Conservation (phyloP, 2,113 vertebrate species). For the Labeo rohita region DNA sequence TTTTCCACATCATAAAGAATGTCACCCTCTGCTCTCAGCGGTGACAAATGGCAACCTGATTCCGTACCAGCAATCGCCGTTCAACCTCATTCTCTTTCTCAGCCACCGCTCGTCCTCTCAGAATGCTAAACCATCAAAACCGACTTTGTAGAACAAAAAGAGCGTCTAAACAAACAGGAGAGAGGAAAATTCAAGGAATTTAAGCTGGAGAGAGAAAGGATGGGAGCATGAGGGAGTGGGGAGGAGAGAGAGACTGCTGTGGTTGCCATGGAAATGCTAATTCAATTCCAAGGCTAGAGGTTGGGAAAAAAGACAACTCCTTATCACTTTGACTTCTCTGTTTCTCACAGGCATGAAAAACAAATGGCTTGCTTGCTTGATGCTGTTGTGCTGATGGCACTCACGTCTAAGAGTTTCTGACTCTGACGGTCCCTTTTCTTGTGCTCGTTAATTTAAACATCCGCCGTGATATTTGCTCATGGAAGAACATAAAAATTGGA, state of each 20-base stretch:
- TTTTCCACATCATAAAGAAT: conserved; percentile 41
- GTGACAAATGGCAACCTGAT: conserved; percentile 37
- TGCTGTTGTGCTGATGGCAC: conserved; percentile 17
- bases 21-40: conserved; percentile 28
- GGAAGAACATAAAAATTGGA: background rate
- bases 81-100: background rate
- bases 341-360: conserved; percentile 35
- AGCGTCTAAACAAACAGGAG: background rate
- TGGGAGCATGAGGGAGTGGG: background rate
- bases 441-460: background rate
- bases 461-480: background rate
- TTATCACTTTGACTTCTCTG: conserved; percentile 39
- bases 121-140: conserved; percentile 8
- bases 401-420: background rate
- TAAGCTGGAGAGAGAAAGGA: conserved; percentile 19
- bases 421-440: background rate
- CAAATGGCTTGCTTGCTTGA: conserved; percentile 28
- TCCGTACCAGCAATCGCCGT: background rate
- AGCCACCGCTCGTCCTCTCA: background rate
- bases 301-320: conserved; percentile 36
- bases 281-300: conserved; percentile 49
- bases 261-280: conserved; percentile 57
- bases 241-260: background rate
- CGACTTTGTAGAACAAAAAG: conserved; percentile 14
- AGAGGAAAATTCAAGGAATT: conserved; percentile 28